These are phyloP conservation scores for Psittacula derbiana DNA, from an alignment of 2,797 vertebrate genomes.

Conservation along the genomic window DNA sequence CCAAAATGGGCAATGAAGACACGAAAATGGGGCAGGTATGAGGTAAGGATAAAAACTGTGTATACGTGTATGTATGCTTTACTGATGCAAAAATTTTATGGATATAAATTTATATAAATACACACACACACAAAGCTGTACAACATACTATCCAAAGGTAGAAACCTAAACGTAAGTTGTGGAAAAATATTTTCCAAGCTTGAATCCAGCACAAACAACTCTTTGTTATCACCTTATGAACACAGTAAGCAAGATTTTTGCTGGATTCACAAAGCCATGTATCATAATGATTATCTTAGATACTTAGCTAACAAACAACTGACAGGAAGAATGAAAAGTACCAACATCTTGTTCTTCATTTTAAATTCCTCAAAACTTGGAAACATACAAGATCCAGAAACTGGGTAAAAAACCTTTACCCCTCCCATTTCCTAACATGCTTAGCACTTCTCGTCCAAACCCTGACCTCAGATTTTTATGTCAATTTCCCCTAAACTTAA, in stretches of 20 bases:
- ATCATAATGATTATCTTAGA: background rate
- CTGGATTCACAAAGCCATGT: background rate
- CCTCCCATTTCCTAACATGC: background rate
- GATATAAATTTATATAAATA: background rate
- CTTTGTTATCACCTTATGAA: background rate
- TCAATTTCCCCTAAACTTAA: background rate
- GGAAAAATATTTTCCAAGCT: background rate
- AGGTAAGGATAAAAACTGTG: background rate
- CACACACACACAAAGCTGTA: background rate
- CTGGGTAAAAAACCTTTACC: background rate
- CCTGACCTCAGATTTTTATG: background rate
- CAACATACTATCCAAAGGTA: background rate
- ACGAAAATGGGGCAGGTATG: background rate
- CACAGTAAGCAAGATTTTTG: background rate
- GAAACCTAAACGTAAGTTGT: background rate
- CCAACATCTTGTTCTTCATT: background rate
- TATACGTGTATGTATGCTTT: background rate
- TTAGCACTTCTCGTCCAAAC: background rate
- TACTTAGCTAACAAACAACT: background rate
- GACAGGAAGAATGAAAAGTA: background rate
- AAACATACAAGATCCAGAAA: background rate
- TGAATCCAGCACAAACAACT: background rate
- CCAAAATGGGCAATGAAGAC: background rate
- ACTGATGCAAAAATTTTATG: rapidly evolving
- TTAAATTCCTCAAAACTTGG: background rate